These are phyloP conservation scores for Moxostoma hubbsi DNA, from an alignment of 2,797 vertebrate genomes.

Conservation along the genomic window DNA sequence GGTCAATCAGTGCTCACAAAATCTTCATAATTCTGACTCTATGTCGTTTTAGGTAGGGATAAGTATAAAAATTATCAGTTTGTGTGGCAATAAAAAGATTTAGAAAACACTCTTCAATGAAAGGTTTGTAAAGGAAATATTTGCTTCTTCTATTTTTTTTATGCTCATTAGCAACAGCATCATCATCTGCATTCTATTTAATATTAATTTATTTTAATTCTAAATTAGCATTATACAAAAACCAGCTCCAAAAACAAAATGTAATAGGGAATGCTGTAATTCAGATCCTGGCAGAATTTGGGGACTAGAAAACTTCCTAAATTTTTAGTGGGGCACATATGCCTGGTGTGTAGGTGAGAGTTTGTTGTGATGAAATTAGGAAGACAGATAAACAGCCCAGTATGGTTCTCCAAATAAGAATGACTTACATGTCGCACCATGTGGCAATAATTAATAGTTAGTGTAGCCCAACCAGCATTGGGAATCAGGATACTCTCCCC, in stretches of 20 bases:
- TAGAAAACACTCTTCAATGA: too few relatives aligned
- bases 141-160: too few relatives aligned
- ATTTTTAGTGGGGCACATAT: background rate
- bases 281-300: background rate
- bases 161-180: too few relatives aligned
- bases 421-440: slow-evolving; percentile 64
- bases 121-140: too few relatives aligned
- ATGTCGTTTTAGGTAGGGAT: background rate
- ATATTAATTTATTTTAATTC: too few relatives aligned
- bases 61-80: background rate
- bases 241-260: background rate
- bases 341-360: background rate
- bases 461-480: slow-evolving; percentile 71
- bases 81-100: background rate
- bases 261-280: background rate
- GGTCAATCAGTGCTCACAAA: background rate
- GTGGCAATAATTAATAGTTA: slow-evolving; percentile 69
- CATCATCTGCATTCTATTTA: too few relatives aligned
- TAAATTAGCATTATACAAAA: too few relatives aligned
- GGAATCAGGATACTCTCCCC: slow-evolving; percentile 69
- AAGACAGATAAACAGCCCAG: background rate
- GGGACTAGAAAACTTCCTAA: background rate
- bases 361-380: background rate
- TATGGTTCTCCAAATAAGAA: background rate
- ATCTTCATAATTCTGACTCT: background rate